Evolutionary conservation across 2,888 invertebrate species (phyloP).

Genomic region (Frankliniella intonsa): DNA sequence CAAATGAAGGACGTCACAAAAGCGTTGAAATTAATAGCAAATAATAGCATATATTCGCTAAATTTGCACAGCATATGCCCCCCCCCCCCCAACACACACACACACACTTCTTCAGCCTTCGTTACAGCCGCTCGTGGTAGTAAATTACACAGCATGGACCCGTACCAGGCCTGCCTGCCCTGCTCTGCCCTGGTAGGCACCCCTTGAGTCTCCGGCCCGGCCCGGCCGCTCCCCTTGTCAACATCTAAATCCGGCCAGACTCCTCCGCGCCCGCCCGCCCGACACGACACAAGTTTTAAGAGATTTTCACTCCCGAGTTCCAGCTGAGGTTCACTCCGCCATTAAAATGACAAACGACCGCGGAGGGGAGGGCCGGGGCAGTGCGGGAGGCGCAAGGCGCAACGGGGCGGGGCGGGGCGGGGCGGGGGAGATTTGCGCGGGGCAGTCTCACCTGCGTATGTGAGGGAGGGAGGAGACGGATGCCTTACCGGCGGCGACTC

Average conservation of each 20-base stretch:
- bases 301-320: constrained; percentile 23
- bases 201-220: neutral
- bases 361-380: neutral
- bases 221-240: neutral
- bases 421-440: neutral
- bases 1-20: no score
- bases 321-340: constrained; percentile 22
- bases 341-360: constrained; percentile 35
- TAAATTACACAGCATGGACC: constrained; percentile 1
- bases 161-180: neutral
- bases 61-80: no score
- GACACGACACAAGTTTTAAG: constrained; percentile 9
- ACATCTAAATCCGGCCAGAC: constrained; percentile 8
- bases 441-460: no score
- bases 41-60: no score
- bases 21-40: no score
- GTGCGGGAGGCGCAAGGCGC: neutral
- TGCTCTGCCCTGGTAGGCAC: no score
- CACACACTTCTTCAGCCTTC: no score
- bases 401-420: neutral
- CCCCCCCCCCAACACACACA: no score
- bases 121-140: neutral
- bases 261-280: neutral
- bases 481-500: no score
- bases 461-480: no score